Evolutionary conservation across 1,140 invertebrate species (phyloP).

Genomic region (Drosophila funebris): DNA sequence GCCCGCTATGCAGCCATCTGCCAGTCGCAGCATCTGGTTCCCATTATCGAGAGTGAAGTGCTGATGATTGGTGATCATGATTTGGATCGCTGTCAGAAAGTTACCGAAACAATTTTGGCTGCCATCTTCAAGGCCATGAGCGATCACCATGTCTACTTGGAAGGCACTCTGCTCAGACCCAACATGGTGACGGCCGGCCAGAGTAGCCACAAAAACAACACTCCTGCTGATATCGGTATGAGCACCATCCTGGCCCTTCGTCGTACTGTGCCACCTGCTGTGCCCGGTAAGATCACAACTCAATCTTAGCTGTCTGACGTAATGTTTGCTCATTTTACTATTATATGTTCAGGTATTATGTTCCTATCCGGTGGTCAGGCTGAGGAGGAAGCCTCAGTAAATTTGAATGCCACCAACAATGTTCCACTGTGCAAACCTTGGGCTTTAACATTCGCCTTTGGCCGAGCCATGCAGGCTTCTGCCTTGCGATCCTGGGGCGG

Average conservation of each 20-base stretch:
- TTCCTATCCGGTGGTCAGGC: slow-evolving; percentile 98
- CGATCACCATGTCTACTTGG: slow-evolving; percentile 98
- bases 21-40: slow-evolving; percentile 97
- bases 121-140: slow-evolving; percentile 97
- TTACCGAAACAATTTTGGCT: slow-evolving; percentile 95
- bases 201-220: slow-evolving; percentile 88
- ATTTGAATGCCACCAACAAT: slow-evolving; percentile 97
- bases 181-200: slow-evolving; percentile 97
- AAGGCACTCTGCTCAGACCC: slow-evolving; percentile 98
- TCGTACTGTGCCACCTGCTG: slow-evolving; percentile 95
- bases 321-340: no score
- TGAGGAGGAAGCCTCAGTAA: slow-evolving; percentile 97
- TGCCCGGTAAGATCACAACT: slow-evolving; percentile 89
- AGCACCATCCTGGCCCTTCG: slow-evolving; percentile 95
- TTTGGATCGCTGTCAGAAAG: slow-evolving; percentile 95
- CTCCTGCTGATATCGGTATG: slow-evolving; percentile 89
- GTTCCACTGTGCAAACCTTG: slow-evolving; percentile 93
- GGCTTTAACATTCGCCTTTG: slow-evolving; percentile 98
- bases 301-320: not conserved
- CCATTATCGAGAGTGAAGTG: slow-evolving; percentile 98
- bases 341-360: slow-evolving; percentile 88
- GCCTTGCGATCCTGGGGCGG: slow-evolving; percentile 96
- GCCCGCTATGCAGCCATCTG: slow-evolving; percentile 98
- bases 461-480: slow-evolving; percentile 94
- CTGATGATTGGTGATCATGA: slow-evolving; percentile 95